Evolutionary conservation across 2,113 vertebrate species (phyloP).

Genomic region (Rattus norvegicus): DNA sequence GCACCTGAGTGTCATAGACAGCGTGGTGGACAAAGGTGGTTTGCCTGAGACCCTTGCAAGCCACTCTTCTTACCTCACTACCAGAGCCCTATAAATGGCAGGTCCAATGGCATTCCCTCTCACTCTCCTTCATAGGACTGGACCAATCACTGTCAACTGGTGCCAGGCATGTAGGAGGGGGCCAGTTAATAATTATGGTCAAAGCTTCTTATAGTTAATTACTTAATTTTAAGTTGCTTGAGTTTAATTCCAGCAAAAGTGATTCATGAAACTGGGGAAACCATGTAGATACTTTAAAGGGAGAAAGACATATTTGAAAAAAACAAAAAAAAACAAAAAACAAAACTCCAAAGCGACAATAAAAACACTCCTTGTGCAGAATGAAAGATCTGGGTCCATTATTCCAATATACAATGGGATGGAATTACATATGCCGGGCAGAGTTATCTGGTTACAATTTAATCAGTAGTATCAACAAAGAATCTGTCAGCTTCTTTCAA

Average conservation of each 20-base stretch:
- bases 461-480: constrained; percentile 7
- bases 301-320: not conserved
- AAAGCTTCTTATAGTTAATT: constrained; percentile 51
- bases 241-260: constrained; percentile 20
- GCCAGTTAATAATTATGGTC: constrained; percentile 13
- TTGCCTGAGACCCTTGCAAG: not conserved
- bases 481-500: not conserved
- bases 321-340: not conserved
- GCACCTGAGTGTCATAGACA: not conserved
- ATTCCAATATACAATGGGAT: not conserved
- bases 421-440: not conserved
- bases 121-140: not conserved
- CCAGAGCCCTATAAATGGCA: not conserved
- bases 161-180: not conserved
- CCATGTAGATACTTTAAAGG: constrained; percentile 36
- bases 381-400: not conserved
- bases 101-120: not conserved
- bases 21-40: not conserved
- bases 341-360: too few species aligned
- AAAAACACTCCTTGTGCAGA: not conserved
- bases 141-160: constrained; percentile 1
- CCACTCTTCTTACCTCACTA: not conserved
- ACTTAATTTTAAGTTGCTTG: constrained; percentile 38
- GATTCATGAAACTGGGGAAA: not conserved
- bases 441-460: constrained; percentile 17